Evolutionary conservation across 1,140 invertebrate species (phyloP).

Genomic region (Bactericera cockerelli): DNA sequence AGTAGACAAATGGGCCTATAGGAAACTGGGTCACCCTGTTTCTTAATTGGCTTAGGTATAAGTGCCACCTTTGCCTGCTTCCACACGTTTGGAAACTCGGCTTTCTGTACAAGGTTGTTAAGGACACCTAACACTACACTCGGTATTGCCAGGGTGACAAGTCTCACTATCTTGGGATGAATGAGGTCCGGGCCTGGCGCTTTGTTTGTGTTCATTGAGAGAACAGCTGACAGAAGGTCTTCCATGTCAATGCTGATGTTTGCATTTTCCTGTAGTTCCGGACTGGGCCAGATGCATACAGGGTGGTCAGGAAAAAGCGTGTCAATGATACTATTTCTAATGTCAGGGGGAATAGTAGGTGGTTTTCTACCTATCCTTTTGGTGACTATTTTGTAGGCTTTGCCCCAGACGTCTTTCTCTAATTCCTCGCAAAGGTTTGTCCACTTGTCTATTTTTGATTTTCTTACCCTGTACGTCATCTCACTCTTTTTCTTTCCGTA

Average conservation of each 20-base stretch:
- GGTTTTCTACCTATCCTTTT: neutral
- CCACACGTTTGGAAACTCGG: neutral
- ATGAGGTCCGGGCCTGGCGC: constrained; percentile 19
- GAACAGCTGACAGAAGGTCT: constrained; percentile 13
- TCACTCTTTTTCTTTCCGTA: neutral
- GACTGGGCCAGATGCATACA: neutral
- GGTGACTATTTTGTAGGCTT: constrained; percentile 5
- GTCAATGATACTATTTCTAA: neutral
- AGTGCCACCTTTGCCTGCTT: neutral
- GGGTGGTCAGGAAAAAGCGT: neutral
- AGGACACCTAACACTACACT: neutral
- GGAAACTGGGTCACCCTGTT: no score
- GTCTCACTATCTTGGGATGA: constrained; percentile 13
- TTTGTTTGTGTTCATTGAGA: constrained; percentile 13
- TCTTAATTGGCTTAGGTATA: no score
- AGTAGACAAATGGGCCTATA: neutral
- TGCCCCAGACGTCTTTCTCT: neutral
- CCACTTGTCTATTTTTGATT: neutral
- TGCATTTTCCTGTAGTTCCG: neutral
- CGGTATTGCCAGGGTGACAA: neutral
- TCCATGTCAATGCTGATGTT: constrained; percentile 10
- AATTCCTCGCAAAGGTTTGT: neutral
- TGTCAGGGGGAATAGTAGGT: neutral
- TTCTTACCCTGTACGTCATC: neutral
- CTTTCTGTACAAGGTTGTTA: neutral